A percentile compares a stretch with the other conserved stretches of the same genome.
Evolutionary conservation across 2,113 vertebrate species (phyloP).

Genomic region (Callipepla californica): DNA sequence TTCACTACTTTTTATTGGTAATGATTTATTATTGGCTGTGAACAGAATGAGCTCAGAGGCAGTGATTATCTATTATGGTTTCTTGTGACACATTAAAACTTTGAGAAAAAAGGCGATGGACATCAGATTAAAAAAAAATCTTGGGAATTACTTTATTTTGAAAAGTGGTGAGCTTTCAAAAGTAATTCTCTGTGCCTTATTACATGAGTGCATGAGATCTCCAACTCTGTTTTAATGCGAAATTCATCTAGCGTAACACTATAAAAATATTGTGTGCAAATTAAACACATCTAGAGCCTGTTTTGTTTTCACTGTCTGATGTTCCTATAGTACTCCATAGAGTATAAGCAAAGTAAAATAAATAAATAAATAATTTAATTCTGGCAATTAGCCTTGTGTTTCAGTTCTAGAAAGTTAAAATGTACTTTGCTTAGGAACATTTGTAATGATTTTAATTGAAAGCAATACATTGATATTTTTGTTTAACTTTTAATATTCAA

Average conservation of each 20-base stretch:
- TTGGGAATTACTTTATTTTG: not conserved
- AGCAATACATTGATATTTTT: not conserved
- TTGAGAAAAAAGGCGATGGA: not conserved
- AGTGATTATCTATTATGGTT: slow-evolving; percentile 6
- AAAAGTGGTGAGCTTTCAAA: not conserved
- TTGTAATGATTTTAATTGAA: not conserved
- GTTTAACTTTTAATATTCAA: not conserved
- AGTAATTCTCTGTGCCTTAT: not conserved
- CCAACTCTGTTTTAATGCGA: not conserved
- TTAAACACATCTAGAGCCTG: not conserved
- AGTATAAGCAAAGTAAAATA: not conserved
- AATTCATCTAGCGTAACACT: not conserved
- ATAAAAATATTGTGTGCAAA: not conserved
- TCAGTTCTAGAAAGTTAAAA: not conserved
- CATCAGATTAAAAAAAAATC: not conserved
- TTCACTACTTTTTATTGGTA: not conserved
- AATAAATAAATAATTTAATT: not conserved
- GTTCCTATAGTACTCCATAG: not conserved
- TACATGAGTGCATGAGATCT: not conserved
- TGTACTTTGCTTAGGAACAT: not conserved
- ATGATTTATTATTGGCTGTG: slow-evolving; percentile 8
- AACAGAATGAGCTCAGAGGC: not conserved
- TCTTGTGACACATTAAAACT: not conserved
- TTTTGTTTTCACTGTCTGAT: not conserved
- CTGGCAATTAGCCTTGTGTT: not conserved